Evolutionary conservation across 2,888 invertebrate genomes (phyloP), one percentile per base, ranked within the genome.

Genomic region (Lasioglossum oenotherae): DNA sequence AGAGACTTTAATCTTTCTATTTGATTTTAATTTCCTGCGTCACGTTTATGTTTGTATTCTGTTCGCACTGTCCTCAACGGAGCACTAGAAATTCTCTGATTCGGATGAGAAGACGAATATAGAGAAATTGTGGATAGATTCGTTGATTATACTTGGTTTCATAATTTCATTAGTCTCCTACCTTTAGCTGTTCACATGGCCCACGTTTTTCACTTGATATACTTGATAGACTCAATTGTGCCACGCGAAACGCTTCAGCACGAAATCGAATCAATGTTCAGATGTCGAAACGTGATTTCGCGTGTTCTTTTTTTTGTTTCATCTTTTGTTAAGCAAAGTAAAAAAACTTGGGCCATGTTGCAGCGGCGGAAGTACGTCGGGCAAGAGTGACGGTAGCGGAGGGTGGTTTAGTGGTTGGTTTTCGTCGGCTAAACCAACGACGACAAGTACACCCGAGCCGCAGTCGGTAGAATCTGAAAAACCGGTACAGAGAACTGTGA

Each of bases 391-490:
- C 90, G 92, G 85, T 93, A 94, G 90, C 93, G 94, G 93, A 92
- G 95, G 96, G 96, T 97, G 97, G 97, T 96, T 97, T 94, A 96
- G 96, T 95, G 96, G 96, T 95, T 96, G 96, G 94, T 96, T 97
- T 95, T 94, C 94, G 71, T 92, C 94, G 60, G 89, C 93, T 35
- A 94, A 95, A 92, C 79, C 94, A 86, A 88, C 92, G 80, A 88
- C 92, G 85, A 69, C 80, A 53, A 74, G 73, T 77, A 79, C 78
- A 23, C 82, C 93, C 78, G 92, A 93, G 85, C 76, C 93, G 85
- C 88, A 93, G 80, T 85, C 93, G 46, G 81, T 92, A 87, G 92
- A 94, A 87, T 76, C 93, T 80, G 85, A 91, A 86, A 92, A 93
- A 91, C 87, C 91, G 81, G 92, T 93, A 91, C 91, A 93, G 89